Conservation (phyloP, 2,113 vertebrate genomes). For the Origma solitaria region DNA sequence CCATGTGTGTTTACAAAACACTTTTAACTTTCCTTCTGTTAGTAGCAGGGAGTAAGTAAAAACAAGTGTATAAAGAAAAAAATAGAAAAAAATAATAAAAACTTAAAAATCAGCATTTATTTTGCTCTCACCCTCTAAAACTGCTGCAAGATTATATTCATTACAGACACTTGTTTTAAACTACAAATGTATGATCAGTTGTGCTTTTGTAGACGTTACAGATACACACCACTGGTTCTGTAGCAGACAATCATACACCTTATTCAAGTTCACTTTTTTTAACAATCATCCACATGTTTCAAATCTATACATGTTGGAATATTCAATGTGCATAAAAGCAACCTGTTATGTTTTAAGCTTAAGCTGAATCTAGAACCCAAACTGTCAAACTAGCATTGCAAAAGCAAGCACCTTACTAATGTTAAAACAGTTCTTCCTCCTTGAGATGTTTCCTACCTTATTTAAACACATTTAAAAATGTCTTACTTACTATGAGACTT, state of each 20-base stretch:
- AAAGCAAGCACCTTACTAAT: neutral
- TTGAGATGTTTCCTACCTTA: neutral
- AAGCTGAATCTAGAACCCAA: neutral
- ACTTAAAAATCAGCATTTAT: neutral
- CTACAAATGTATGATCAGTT: neutral
- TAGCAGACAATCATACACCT: neutral
- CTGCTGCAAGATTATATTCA: neutral
- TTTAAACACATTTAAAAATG: neutral
- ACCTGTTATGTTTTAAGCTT: neutral
- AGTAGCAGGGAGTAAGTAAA: neutral
- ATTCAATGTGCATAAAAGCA: neutral
- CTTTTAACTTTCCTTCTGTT: neutral
- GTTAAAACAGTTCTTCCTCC: neutral
- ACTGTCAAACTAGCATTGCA: neutral
- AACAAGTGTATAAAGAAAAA: neutral
- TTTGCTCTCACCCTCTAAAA: neutral
- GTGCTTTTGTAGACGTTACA: neutral
- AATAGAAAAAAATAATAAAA: neutral
- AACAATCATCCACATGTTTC: neutral
- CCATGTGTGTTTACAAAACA: neutral
- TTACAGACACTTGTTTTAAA: neutral
- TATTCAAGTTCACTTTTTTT: neutral
- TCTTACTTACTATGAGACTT: constrained; percentile 72
- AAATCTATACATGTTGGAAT: neutral
- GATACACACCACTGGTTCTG: neutral